Base-by-base conservation (phyloP, 2,797 vertebrate species). In the Adelosebastes latens region DNA sequence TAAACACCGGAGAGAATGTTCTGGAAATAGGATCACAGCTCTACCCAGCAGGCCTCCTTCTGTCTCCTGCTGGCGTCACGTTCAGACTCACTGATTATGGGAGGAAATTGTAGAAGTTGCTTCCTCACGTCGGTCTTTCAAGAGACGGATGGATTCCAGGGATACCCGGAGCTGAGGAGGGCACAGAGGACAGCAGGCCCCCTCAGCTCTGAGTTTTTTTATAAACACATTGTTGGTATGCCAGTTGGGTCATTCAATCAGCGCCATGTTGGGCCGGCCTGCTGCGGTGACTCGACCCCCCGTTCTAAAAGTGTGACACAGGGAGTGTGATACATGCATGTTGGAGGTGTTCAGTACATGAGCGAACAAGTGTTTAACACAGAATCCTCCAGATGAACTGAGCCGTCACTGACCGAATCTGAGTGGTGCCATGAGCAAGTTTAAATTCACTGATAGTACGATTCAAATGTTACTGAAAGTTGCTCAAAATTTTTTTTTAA, bases 221-320 rank as follows among this genome's bases (percentile, higher is more conserved):
- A 91, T 92, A 94, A 92, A 80, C 86, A 86, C 90, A 72, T 86
- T 80, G 79, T 88, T 89, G 92, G 86, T 90, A 94, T 93, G 93
- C 89, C 93, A 94, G 93, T 87, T 93, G 93, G 94, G 92, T 94
- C 88, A 86, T 88, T 93, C 90, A 89, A 70, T 95, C 93, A 91
- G 89, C 72, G 65, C 82, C 86, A 84, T 81, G 84, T 91, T 86
- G 80, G 77, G 77, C 68, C 79, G 61, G 72, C 65, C 76, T 66
- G 80, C 68, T 68, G 5, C 76, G 22, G 73, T 80, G 92, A 89
- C 86, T 83, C 77, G 56, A 82, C 87, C 84, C 83, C 55, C 8
- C 72, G 4, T 85, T 94, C 91, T 92, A 92, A 92, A 95, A 89
- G 87, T 77, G 79, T 80, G 73, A 56, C 78, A 32, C n/a, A 25